Conservation (phyloP, 2,888 invertebrate species). For the Drosophila barbarae region DNA sequence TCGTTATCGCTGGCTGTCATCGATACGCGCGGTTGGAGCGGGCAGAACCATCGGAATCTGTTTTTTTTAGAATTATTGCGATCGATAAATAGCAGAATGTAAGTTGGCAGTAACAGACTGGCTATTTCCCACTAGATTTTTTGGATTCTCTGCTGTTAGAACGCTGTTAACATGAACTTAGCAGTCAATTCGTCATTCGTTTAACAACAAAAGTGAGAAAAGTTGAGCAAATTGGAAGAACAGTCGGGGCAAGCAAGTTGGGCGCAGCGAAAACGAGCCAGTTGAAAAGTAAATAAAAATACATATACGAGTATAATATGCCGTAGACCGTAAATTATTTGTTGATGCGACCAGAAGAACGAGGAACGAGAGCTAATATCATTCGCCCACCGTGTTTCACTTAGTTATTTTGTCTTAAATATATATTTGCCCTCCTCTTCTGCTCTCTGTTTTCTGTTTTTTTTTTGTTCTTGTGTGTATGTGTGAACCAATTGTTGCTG, state of each 20-base stretch:
- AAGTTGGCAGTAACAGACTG: no score
- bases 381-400: constrained; percentile 10
- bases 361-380: constrained; percentile 5
- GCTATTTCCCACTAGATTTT: no score
- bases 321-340: constrained; percentile 21
- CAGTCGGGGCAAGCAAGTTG: constrained; percentile 76
- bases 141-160: no score
- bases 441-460: constrained; percentile 15
- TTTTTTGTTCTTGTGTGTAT: constrained; percentile 21
- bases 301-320: constrained; percentile 17
- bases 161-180: no score
- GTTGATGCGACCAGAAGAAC: constrained; percentile 4
- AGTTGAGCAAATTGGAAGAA: constrained; percentile 57
- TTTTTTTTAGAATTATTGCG: no score
- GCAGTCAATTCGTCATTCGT: no score
- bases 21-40: constrained; percentile 9
- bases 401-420: constrained; percentile 22
- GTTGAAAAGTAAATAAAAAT: constrained; percentile 66
- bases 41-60: no score
- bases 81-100: no score
- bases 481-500: constrained; percentile 40
- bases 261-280: constrained; percentile 52
- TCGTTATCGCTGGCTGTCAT: constrained; percentile 20
- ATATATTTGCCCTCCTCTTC: constrained; percentile 26
- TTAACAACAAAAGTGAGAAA: no score